Evolutionary conservation across 30 jellyfish, hydroid and myxozoan species (phyloP), one percentile per base, ranked within the genome.

Genomic region (Cassiopea xamachana): DNA sequence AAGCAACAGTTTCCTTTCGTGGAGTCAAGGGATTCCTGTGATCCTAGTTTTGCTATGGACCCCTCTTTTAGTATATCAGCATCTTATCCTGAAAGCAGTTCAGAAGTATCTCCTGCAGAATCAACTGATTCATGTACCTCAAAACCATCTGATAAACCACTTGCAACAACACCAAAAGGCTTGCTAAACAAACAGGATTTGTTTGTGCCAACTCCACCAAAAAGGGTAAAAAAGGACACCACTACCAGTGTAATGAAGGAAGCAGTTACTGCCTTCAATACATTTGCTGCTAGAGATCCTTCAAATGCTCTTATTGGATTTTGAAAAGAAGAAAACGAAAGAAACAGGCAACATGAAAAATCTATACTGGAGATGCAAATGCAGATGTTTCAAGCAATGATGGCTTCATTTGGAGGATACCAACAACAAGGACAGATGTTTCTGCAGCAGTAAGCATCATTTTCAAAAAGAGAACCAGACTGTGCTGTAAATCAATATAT

Each of bases 331-430:
- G 92, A 84, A 83, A 84, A 84, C 49, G 85, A 84, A 73, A 70
- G 83, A 73, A 73, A 55, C 76, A 84, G 92, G 77, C 68, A 69
- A 39, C 92, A 84, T 27, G 85, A 84, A 76, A 50, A 1, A 39
- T 46, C 76, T 46, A 84, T 84, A 85, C 45, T 84, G 86, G 85
- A 84, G 76, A 84, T 84, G 92, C 92, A 84, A 45, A 84, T 84
- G 92, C 84, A 84, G 67, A 50, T 70, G 17, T 73, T 19, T 69
- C 85, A 70, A 73, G 48, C 84, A 84, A 84, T 84, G 92, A 84
- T 84, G 75, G 82, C 90, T 81, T 5, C 60, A 12, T 81, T 81
- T 16, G 12, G 64, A 55, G 61, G 77, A 80, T 50, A 81, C 90
- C 80, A 62, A 68, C 81, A 81, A 81, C 90, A 81, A 81, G 90